Percentiles rank a stretch among this genome's conserved stretches.
phyloP scores from a whole-genome alignment of 2,113 vertebrate genomes.

The Condylura cristata region DNA sequence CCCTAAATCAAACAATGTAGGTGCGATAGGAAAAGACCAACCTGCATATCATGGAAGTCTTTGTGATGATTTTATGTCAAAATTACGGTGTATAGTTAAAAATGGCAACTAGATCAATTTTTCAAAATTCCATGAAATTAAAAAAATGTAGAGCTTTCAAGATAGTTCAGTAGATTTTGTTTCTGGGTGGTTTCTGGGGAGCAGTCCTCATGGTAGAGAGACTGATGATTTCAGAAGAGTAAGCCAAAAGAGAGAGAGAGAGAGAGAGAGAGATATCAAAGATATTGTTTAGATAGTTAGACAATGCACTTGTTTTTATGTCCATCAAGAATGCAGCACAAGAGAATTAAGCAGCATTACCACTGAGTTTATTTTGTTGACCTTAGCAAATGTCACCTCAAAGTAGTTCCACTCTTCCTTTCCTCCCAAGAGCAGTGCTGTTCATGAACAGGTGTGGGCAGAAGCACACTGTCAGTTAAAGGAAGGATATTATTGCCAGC shows the following conservation, averaged over 20 bases:
- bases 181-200: slow-evolving; percentile 51
- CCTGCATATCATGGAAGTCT: neutral
- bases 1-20: slow-evolving; percentile 1
- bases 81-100: neutral
- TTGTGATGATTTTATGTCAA: neutral
- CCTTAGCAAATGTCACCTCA: slow-evolving; percentile 75
- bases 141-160: neutral
- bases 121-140: neutral
- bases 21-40: neutral
- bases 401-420: slow-evolving; percentile 61
- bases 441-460: slow-evolving; percentile 63
- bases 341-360: slow-evolving; percentile 53
- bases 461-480: slow-evolving; percentile 71
- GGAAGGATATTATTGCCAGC: slow-evolving; percentile 58
- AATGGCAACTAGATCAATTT: neutral
- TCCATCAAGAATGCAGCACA: neutral
- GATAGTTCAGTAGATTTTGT: slow-evolving; percentile 67
- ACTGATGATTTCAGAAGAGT: slow-evolving; percentile 42
- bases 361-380: neutral
- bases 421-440: slow-evolving; percentile 10
- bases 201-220: slow-evolving; percentile 62
- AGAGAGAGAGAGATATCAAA: slow-evolving; percentile 35
- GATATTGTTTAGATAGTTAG: neutral
- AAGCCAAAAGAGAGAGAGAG: slow-evolving; percentile 36
- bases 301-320: slow-evolving; percentile 1